Percentiles rank a stretch among this genome's conserved stretches.
Conservation (phyloP, 92 coral and sea anemone genomes). For the Parazoanthus darwini region DNA sequence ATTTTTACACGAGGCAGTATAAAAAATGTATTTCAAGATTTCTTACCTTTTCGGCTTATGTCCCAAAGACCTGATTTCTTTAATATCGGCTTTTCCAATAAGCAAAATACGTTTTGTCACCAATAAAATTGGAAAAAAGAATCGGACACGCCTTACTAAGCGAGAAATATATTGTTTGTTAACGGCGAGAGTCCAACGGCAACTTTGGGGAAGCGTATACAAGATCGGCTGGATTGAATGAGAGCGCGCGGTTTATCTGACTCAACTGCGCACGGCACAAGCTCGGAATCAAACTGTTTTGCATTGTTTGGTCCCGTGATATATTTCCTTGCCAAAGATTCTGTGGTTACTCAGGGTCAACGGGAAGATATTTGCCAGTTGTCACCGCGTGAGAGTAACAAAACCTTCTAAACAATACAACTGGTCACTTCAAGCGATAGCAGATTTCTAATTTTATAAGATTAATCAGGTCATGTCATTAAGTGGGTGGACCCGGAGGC, state of each 20-base stretch:
- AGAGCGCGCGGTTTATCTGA: background rate
- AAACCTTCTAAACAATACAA: background rate
- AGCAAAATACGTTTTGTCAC: background rate
- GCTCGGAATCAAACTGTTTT: background rate
- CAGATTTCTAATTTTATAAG: background rate
- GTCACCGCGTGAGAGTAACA: constrained; percentile 11
- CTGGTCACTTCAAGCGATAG: background rate
- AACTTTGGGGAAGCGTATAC: background rate
- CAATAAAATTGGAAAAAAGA: background rate
- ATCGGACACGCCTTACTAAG: background rate
- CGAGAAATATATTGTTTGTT: background rate
- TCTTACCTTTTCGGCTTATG: background rate
- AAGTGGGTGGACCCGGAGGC: background rate
- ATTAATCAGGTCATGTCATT: background rate
- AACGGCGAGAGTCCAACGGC: background rate
- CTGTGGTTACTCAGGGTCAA: constrained; percentile 29
- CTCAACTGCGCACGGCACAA: background rate
- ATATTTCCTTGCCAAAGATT: constrained; percentile 23
- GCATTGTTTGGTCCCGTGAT: constrained; percentile 31
- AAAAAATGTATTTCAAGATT: background rate
- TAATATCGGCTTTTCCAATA: background rate
- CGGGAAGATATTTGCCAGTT: constrained; percentile 8
- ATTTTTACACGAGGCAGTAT: background rate
- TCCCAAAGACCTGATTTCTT: background rate
- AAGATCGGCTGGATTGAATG: background rate